Percentiles rank a stretch among this genome's conserved stretches.
phyloP scores from a whole-genome alignment of 37 sponge, comb jelly and placozoan genomes.

The Spongilla lacustris region DNA sequence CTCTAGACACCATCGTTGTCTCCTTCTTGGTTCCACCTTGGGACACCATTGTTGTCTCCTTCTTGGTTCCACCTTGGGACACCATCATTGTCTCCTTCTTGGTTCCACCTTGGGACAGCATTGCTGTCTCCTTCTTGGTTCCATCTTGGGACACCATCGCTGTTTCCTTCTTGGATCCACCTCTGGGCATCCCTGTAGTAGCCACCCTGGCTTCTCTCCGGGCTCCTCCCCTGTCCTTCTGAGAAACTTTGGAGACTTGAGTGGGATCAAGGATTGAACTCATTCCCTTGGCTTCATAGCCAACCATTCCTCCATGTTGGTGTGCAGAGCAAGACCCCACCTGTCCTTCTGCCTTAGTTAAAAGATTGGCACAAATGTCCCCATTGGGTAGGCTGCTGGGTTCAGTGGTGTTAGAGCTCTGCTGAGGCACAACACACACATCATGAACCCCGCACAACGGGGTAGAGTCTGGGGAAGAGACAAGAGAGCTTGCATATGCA shows the following conservation, averaged over 20 bases:
- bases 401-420: not conserved
- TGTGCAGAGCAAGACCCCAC: not conserved
- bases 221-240: not conserved
- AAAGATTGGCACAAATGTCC: not conserved
- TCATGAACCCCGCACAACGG: not conserved
- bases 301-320: not conserved
- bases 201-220: not conserved
- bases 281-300: not conserved
- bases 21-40: not conserved
- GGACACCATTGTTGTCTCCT: not conserved
- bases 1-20: not conserved
- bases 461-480: not conserved
- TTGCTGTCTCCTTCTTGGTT: not conserved
- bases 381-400: not conserved
- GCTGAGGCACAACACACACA: not conserved
- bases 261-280: not conserved
- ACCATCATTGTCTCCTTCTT: not conserved
- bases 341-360: not conserved
- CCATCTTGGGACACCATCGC: conserved; percentile 10
- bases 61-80: not conserved
- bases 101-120: not conserved
- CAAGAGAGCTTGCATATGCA: not conserved
- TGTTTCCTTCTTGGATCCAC: not conserved
- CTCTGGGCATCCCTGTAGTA: not conserved
- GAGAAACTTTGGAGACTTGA: not conserved